Evolutionary conservation across 2,113 vertebrate genomes (phyloP), one percentile per base, ranked within the genome.

Genomic region (Sardina pilchardus): DNA sequence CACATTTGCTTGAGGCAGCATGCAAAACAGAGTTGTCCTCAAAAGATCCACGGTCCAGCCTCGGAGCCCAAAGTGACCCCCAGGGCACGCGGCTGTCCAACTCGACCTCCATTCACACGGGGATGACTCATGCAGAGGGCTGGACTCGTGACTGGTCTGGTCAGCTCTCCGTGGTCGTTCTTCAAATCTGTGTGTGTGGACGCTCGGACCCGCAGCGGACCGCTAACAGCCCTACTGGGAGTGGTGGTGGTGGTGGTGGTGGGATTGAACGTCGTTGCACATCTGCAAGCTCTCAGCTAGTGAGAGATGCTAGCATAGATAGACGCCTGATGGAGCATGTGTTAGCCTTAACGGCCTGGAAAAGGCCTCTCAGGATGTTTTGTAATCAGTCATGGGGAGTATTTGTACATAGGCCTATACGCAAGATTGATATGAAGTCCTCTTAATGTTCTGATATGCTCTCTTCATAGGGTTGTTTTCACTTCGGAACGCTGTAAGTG

Each of bases 211-310:
- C n/a, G 14, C 53, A 67, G 26, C 26, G 39, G 47, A 44, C 24
- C 9, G n/a, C 81, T 71, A 43, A 75, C 43, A 75, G 43, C 26
- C 53, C 56, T 34, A 63, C 16, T 67, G 39, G 24, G 53, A 17
- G n/a, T 14, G n/a, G 7, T 21, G 43, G 26, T 42, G 39, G 39
- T 39, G 39, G 39, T 42, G 39, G 39, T 42, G 39, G 39, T 42
- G 39, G 39, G 39, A 4, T 42, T 42, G 39, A 42, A 39, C 7
- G 24, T 0, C 44, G 30, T 16, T 48, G 39, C 56, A 88, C 89
- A 90, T 90, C 89, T 88, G 87, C 21, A 85, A 87, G 85, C 45
- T 30, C 39, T 85, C 81, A 34, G 71, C 34, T 84, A 24, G 30
- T 44, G 63, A 42, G 71, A 81, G 80, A 81, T 82, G 67, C 10